Evolutionary conservation across 1,140 invertebrate genomes (phyloP).

Genomic region (Drosophila sturtevanti): DNA sequence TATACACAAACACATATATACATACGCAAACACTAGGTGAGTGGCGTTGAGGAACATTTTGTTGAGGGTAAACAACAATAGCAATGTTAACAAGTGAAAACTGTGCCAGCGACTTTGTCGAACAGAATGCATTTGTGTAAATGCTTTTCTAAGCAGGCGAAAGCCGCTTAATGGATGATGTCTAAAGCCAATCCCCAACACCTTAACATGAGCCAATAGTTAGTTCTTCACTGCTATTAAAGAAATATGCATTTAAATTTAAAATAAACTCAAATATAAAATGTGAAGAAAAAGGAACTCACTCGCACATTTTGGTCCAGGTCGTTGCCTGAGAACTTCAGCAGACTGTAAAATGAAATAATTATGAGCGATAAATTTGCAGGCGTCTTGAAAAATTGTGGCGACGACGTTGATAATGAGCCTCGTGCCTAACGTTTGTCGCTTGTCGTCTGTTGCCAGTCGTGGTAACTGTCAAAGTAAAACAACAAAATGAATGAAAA

Average conservation of each 20-base stretch:
- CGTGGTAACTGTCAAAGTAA: constrained; percentile 46
- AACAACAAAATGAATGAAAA: constrained; percentile 22
- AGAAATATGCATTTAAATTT: constrained; percentile 32
- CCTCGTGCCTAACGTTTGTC: background rate
- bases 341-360: constrained; percentile 80
- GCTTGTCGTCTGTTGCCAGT: constrained; percentile 18
- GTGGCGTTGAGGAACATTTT: background rate
- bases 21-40: background rate
- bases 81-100: constrained; percentile 47
- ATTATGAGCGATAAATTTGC: constrained; percentile 76
- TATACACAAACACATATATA: constrained; percentile 12
- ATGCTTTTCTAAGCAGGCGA: constrained; percentile 68
- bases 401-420: constrained; percentile 66
- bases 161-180: constrained; percentile 31
- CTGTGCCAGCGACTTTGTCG: constrained; percentile 57
- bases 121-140: constrained; percentile 66
- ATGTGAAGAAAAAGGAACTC: constrained; percentile 2
- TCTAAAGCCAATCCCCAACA: constrained; percentile 49
- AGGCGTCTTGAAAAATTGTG: constrained; percentile 62
- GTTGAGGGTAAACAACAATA: constrained; percentile 34
- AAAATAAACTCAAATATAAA: constrained; percentile 38
- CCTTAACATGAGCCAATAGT: constrained; percentile 44
- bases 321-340: constrained; percentile 75
- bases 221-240: background rate
- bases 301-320: constrained; percentile 23